A percentile compares a stretch with the other conserved stretches of the same genome.
Conservation (phyloP, 2,113 vertebrate species). For the Tyrannus savana region DNA sequence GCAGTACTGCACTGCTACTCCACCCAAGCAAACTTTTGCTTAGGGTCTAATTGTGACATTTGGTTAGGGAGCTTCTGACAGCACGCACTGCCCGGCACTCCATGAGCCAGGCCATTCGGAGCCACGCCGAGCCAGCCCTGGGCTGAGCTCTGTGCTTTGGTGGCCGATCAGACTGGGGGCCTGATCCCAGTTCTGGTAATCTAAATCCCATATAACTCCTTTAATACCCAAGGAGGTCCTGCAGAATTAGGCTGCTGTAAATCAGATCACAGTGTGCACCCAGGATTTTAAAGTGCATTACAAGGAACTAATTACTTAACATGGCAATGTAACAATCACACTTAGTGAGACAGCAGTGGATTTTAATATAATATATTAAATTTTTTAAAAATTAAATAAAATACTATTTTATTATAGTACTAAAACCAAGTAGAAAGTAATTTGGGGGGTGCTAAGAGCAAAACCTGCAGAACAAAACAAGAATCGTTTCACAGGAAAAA, state of each 20-base stretch:
- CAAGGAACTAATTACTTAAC: not conserved
- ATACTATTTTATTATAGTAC: not conserved
- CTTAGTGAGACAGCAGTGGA: not conserved
- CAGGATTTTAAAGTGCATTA: not conserved
- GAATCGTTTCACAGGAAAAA: not conserved
- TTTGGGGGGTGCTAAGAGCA: not conserved
- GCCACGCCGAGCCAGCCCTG: not conserved
- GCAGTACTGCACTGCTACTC: not conserved
- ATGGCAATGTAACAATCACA: not conserved
- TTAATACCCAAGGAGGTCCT: not conserved
- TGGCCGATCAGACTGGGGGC: not conserved
- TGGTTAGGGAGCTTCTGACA: not conserved
- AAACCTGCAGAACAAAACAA: not conserved
- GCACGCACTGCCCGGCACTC: fast-evolving
- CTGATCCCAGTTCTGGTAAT: not conserved
- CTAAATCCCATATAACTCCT: slow-evolving; percentile 18
- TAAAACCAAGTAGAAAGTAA: not conserved
- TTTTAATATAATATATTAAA: no score
- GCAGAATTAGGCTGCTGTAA: not conserved
- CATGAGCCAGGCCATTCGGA: fast-evolving
- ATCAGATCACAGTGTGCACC: slow-evolving; percentile 23
- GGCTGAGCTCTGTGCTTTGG: not conserved
- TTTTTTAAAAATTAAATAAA: no score
- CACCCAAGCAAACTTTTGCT: not conserved
- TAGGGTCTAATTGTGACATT: not conserved